Evolutionary conservation across 2,888 invertebrate genomes (phyloP).

Genomic region (Andrena bicolor): DNA sequence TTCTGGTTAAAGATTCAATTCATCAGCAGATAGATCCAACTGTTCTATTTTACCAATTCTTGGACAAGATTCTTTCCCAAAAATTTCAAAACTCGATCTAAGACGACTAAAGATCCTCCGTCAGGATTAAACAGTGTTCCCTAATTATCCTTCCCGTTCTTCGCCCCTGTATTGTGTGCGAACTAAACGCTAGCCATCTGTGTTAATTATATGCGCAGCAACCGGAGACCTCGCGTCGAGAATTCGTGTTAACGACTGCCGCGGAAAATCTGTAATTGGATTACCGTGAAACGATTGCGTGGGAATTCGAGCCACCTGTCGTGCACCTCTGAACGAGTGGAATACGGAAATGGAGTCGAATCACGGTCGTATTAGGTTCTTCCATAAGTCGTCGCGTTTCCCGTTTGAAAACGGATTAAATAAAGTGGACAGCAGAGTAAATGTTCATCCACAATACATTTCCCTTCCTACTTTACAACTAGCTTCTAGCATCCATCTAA

Average conservation of each 20-base stretch:
- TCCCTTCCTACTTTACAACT: no score
- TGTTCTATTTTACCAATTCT: no score
- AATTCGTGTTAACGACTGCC: conserved; percentile 10
- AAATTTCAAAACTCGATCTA: background rate
- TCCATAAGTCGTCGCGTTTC: no score
- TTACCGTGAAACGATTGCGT: conserved; percentile 21
- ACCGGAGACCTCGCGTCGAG: background rate
- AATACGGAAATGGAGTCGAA: conserved; percentile 12
- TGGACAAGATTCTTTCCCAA: no score
- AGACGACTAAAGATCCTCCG: background rate
- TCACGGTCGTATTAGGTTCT: background rate
- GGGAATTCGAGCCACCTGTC: conserved; percentile 20
- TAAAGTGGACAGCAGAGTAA: background rate
- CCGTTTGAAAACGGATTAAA: no score
- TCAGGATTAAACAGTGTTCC: background rate
- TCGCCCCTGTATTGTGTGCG: background rate
- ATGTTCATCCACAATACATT: background rate
- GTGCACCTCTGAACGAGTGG: background rate
- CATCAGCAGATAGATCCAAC: no score
- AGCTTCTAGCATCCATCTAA: no score
- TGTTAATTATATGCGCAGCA: background rate
- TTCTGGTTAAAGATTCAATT: no score
- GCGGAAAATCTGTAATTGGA: conserved; percentile 16
- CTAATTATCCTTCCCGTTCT: background rate
- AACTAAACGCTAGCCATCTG: background rate